Conservation (phyloP, 2,888 invertebrate species). For the Gari tellinella region DNA sequence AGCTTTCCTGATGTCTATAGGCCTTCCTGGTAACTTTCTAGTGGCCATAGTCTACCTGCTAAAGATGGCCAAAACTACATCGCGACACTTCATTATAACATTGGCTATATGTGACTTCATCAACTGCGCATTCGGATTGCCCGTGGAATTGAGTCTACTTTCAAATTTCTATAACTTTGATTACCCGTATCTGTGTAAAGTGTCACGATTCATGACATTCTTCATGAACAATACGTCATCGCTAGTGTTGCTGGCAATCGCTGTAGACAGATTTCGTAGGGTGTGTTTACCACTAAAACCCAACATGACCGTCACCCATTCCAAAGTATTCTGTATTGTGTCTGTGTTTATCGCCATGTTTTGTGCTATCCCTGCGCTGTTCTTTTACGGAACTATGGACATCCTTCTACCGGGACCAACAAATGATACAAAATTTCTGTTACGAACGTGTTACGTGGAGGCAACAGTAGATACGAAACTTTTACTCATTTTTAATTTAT, state of each 20-base stretch:
- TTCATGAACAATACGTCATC: constrained; percentile 69
- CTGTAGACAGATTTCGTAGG: constrained; percentile 67
- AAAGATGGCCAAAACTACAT: constrained; percentile 63
- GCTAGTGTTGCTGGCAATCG: constrained; percentile 65
- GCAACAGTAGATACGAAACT: constrained; percentile 47
- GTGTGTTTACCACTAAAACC: constrained; percentile 63
- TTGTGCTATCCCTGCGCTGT: constrained; percentile 65
- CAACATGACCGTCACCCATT: constrained; percentile 60
- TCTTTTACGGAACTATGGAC: constrained; percentile 68
- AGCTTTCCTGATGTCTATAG: constrained; percentile 63
- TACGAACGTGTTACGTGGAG: constrained; percentile 64
- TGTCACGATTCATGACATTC: constrained; percentile 65
- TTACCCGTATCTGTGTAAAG: constrained; percentile 62
- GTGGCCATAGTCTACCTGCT: constrained; percentile 63
- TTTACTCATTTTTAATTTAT: constrained; percentile 61
- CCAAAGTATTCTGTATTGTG: constrained; percentile 57
- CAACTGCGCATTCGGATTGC: constrained; percentile 68
- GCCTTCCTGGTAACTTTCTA: constrained; percentile 65
- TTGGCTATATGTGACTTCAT: constrained; percentile 67
- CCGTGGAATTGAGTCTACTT: constrained; percentile 62
- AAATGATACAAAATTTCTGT: constrained; percentile 20
- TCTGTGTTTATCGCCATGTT: constrained; percentile 51
- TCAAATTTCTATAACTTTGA: constrained; percentile 63
- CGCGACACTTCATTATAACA: constrained; percentile 64
- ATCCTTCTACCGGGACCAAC: constrained; percentile 26